phyloP scores from a whole-genome alignment of 2,888 invertebrate genomes.

The Diplolepis rosae region DNA sequence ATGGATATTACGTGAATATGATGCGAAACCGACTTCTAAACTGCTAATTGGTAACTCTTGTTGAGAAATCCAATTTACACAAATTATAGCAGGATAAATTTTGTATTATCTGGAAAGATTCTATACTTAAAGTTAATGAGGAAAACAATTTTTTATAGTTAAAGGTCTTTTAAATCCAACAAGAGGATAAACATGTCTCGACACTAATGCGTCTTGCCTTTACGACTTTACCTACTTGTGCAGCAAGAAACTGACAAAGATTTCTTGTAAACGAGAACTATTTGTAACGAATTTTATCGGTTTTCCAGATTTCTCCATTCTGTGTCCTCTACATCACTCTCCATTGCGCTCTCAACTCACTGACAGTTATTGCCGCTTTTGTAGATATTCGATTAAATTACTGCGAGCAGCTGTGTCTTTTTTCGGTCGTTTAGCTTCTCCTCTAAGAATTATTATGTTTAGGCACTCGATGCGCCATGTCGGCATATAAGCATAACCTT shows the following conservation, averaged over 20 bases:
- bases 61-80: too few species aligned
- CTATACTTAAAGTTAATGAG: too few species aligned
- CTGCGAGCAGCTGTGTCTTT: conserved; percentile 66
- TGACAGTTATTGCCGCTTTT: conserved; percentile 68
- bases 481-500: conserved; percentile 49
- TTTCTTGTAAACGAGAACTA: not conserved
- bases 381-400: conserved; percentile 65
- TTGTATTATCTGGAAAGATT: too few species aligned
- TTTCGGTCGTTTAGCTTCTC: conserved; percentile 51
- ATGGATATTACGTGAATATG: not conserved
- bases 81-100: too few species aligned
- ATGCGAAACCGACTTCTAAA: too few species aligned
- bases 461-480: conserved; percentile 32
- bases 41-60: too few species aligned
- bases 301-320: conserved; percentile 53
- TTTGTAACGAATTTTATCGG: conserved; percentile 49
- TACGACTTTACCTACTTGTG: not conserved
- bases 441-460: conserved; percentile 56
- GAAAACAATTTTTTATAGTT: too few species aligned
- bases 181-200: not conserved
- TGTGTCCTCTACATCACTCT: conserved; percentile 62
- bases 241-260: not conserved
- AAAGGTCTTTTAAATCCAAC: too few species aligned
- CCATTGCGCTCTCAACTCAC: conserved; percentile 50
- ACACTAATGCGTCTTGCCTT: not conserved